These are phyloP conservation scores for Galago senegalensis DNA, from an alignment of 2,797 vertebrate genomes.

Conservation along the genomic window DNA sequence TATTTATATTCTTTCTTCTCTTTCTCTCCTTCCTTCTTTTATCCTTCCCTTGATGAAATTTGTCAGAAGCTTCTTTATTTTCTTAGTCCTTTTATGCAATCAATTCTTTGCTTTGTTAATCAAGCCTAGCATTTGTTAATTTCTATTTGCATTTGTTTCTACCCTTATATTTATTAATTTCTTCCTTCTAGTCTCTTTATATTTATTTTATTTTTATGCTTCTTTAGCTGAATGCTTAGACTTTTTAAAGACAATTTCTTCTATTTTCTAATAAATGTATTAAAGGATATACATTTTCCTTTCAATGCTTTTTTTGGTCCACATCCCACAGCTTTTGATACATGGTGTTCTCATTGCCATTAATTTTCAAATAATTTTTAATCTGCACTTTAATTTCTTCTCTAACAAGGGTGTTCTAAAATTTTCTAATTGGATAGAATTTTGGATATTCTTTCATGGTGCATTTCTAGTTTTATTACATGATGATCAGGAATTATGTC, in stretches of 20 bases:
- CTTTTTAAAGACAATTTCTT: background rate
- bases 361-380: constrained; percentile 41
- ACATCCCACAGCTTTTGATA: background rate
- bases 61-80: constrained; percentile 3
- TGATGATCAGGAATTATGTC: background rate
- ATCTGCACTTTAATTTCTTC: constrained; percentile 9
- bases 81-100: constrained; percentile 11
- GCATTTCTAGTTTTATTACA: constrained; percentile 9
- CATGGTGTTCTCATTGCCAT: background rate
- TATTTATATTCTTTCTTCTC: background rate
- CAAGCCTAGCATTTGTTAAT: constrained; percentile 12
- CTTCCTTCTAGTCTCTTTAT: background rate
- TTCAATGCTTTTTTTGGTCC: background rate
- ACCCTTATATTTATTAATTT: background rate
- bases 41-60: constrained; percentile 10
- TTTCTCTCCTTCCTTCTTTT: background rate
- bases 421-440: constrained; percentile 1
- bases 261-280: constrained; percentile 42
- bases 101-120: constrained; percentile 22
- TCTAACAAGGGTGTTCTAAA: background rate
- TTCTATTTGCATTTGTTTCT: constrained; percentile 23
- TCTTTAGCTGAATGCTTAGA: background rate
- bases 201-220: constrained; percentile 11
- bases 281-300: constrained; percentile 14
- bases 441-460: background rate